Percentiles rank a stretch among this genome's conserved stretches.
Conservation (phyloP, 2,888 invertebrate species). For the Cremastinae sp. region DNA sequence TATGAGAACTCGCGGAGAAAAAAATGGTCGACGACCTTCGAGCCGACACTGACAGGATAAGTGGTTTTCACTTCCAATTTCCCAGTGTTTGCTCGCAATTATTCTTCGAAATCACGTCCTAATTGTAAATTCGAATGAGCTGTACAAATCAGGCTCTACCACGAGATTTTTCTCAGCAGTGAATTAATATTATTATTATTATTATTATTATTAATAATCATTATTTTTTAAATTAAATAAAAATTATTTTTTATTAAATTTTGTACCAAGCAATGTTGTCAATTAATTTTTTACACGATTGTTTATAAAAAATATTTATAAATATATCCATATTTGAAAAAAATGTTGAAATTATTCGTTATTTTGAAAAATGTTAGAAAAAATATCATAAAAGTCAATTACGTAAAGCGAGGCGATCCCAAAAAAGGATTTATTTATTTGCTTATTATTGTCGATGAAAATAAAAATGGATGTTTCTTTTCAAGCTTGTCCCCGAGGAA, state of each 20-base stretch:
- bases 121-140: slow-evolving; percentile 23
- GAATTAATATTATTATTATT: too few relatives aligned
- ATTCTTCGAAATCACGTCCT: slow-evolving; percentile 18
- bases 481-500: background rate
- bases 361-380: too few relatives aligned
- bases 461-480: slow-evolving; percentile 34
- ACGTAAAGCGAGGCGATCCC: too few relatives aligned
- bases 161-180: background rate
- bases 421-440: too few relatives aligned
- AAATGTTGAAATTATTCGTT: too few relatives aligned
- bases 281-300: too few relatives aligned
- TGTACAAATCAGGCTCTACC: slow-evolving; percentile 2
- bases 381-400: too few relatives aligned
- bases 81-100: slow-evolving; percentile 27
- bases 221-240: background rate
- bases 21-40: background rate
- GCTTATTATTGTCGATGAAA: slow-evolving; percentile 1
- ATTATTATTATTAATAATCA: background rate
- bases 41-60: slow-evolving; percentile 28
- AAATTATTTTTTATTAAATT: background rate
- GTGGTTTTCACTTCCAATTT: slow-evolving; percentile 36
- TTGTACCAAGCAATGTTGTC: too few relatives aligned
- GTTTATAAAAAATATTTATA: too few relatives aligned
- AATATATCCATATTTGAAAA: too few relatives aligned
- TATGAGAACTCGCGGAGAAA: slow-evolving; percentile 15